Percentiles rank a stretch among this genome's conserved stretches.
These are phyloP conservation scores for Calvadosia cruxmelitensis DNA, from an alignment of 30 jellyfish, hydroid and myxozoan species.

Conservation along the genomic window DNA sequence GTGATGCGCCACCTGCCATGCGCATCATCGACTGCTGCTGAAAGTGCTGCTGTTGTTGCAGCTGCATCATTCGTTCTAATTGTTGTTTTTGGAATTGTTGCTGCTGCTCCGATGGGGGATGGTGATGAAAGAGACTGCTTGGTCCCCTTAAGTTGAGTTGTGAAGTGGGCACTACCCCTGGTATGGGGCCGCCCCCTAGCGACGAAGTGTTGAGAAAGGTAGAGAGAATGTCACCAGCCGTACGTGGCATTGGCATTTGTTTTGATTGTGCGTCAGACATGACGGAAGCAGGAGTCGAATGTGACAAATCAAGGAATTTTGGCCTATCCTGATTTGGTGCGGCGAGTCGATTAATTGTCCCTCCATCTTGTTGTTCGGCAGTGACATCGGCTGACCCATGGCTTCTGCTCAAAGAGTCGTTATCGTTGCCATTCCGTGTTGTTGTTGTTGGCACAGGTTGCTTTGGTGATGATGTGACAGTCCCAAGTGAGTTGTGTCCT, in stretches of 20 bases:
- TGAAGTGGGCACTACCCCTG: background rate
- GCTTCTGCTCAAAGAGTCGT: background rate
- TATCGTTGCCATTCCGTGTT: background rate
- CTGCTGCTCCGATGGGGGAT: slow-evolving; percentile 6
- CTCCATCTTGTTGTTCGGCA: background rate
- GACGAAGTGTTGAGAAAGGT: slow-evolving; percentile 8
- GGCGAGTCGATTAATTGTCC: background rate
- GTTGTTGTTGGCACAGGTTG: too few relatives aligned
- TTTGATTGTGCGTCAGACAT: background rate
- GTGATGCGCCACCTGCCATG: background rate
- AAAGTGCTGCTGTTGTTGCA: slow-evolving; percentile 7
- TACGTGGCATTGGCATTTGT: slow-evolving; percentile 3
- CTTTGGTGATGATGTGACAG: too few relatives aligned
- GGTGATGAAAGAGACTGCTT: slow-evolving; percentile 3
- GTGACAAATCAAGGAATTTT: background rate
- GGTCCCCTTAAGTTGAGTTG: background rate
- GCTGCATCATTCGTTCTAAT: background rate
- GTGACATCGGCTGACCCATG: background rate
- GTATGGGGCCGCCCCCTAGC: background rate
- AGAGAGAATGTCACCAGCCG: background rate
- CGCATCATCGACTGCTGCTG: slow-evolving; percentile 17
- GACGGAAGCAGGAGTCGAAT: background rate
- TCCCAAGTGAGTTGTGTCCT: background rate
- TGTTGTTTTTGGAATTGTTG: slow-evolving; percentile 19
- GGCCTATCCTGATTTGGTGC: background rate